These are phyloP conservation scores for Anodontia alba DNA, from an alignment of 2,888 invertebrate genomes.

Conservation along the genomic window DNA sequence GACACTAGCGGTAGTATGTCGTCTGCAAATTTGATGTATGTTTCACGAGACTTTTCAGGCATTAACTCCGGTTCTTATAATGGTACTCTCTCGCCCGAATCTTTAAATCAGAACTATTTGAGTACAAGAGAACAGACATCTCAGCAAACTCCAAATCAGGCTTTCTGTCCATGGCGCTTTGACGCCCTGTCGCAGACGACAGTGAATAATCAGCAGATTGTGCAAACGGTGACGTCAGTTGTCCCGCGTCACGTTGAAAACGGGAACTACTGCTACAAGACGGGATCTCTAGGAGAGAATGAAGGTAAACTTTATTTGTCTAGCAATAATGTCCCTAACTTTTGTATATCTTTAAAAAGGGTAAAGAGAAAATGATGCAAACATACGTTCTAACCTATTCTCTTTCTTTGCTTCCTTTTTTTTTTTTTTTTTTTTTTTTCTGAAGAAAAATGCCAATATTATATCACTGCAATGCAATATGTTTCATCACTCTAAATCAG, in stretches of 20 bases:
- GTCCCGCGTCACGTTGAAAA: conserved; percentile 54
- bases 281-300: conserved; percentile 56
- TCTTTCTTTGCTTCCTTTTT: too few relatives aligned
- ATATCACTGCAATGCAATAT: too few relatives aligned
- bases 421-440: too few relatives aligned
- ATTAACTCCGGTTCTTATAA: conserved; percentile 41
- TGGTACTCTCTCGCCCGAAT: conserved; percentile 37
- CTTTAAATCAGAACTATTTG: conserved; percentile 40
- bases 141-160: conserved; percentile 40
- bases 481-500: too few relatives aligned
- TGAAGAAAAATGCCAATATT: too few relatives aligned
- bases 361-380: too few relatives aligned
- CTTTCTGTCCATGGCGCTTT: conserved; percentile 77
- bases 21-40: conserved; percentile 58
- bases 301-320: conserved; percentile 72
- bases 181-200: conserved; percentile 60
- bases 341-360: too few relatives aligned
- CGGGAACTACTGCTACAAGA: conserved; percentile 58
- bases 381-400: too few relatives aligned
- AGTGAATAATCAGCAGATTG: conserved; percentile 37
- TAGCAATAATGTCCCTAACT: too few relatives aligned
- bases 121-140: conserved; percentile 42
- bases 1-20: conserved; percentile 64
- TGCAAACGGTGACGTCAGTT: conserved; percentile 47
- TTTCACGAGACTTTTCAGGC: conserved; percentile 49